phyloP scores from a whole-genome alignment of 2,113 vertebrate genomes.

The Oenanthe oenanthe region DNA sequence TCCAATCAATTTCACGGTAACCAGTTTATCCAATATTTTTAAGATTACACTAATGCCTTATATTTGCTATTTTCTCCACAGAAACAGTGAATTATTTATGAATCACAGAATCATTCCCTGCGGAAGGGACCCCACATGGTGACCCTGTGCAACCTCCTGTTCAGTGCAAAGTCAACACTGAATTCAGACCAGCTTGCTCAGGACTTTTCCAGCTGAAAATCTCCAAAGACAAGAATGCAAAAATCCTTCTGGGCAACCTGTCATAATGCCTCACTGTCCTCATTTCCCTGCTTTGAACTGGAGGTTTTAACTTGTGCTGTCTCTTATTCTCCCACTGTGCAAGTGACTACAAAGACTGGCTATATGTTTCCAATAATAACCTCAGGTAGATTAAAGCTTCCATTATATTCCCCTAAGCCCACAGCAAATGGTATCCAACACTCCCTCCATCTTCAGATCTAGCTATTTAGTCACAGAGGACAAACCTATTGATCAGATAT shows the following conservation, averaged over 20 bases:
- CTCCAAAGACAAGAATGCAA: neutral
- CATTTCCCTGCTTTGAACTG: neutral
- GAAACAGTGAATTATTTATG: neutral
- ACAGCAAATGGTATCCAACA: neutral
- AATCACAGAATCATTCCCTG: neutral
- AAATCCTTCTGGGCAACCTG: neutral
- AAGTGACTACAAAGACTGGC: neutral
- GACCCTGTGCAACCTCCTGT: neutral
- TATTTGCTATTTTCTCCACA: neutral
- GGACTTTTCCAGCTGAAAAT: neutral
- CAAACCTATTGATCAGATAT: neutral
- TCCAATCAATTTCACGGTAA: neutral
- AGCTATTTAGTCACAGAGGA: neutral
- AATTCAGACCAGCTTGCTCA: neutral
- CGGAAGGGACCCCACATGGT: neutral
- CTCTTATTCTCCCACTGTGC: neutral
- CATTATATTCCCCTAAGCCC: no score
- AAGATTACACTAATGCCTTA: neutral
- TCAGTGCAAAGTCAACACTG: neutral
- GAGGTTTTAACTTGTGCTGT: neutral
- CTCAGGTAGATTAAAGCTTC: neutral
- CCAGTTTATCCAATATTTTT: neutral
- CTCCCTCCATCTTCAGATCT: neutral
- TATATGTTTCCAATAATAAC: neutral
- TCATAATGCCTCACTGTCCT: neutral